Conservation (phyloP, 2,797 vertebrate species). For the Gallinago stenura region DNA sequence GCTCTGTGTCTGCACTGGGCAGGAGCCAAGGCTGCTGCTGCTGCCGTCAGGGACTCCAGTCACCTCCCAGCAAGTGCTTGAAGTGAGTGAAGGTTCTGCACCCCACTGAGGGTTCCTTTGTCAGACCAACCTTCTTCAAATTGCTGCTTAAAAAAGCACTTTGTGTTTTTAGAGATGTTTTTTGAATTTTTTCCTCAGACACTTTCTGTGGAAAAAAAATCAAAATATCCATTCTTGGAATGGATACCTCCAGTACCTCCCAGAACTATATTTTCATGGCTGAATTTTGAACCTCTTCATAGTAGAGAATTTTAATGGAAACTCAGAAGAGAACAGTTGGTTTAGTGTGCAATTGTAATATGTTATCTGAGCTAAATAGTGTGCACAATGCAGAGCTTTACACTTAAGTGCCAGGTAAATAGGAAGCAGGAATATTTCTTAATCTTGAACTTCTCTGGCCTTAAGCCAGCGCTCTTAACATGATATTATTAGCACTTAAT, state of each 20-base stretch:
- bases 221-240: not conserved
- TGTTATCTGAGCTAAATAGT: not conserved
- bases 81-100: not conserved
- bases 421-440: not conserved
- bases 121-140: not conserved
- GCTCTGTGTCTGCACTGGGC: constrained; percentile 26
- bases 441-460: not conserved
- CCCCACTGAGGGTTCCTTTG: not conserved
- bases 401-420: not conserved
- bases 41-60: constrained; percentile 17
- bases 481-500: not conserved
- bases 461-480: not conserved
- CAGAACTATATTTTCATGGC: not conserved
- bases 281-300: not conserved
- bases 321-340: not conserved
- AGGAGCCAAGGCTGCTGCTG: constrained; percentile 46
- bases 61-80: not conserved
- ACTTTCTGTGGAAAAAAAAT: not conserved
- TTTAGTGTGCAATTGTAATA: not conserved
- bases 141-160: not conserved
- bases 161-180: not conserved
- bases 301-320: not conserved
- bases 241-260: not conserved
- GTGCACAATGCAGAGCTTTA: not conserved
- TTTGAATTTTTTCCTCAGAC: not conserved